A percentile compares a stretch with the other conserved stretches of the same genome.
phyloP scores from a whole-genome alignment of 2,113 vertebrate genomes.

The Hippotragus niger region DNA sequence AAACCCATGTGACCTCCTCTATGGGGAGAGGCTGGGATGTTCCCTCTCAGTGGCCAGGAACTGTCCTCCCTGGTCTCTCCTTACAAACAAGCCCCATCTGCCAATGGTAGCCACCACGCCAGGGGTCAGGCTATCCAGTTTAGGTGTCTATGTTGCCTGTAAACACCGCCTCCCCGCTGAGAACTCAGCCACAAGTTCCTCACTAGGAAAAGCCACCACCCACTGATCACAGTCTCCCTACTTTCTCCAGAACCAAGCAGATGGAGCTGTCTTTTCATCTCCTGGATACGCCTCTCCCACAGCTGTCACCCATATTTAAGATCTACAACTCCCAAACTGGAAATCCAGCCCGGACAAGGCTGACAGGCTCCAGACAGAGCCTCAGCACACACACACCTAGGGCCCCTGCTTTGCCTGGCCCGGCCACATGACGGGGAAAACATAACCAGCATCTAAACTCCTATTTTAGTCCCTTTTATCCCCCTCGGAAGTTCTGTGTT shows the following conservation, averaged over 20 bases:
- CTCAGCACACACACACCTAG: neutral
- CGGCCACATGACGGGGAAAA: rapidly evolving
- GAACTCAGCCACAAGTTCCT: neutral
- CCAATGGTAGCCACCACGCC: neutral
- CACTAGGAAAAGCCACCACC: neutral
- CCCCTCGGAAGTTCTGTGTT: neutral
- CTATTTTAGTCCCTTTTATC: neutral
- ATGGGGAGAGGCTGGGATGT: neutral
- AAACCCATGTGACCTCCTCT: neutral
- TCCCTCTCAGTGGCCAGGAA: neutral
- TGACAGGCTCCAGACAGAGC: neutral
- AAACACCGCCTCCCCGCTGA: neutral
- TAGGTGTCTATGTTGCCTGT: neutral
- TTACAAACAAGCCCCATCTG: neutral
- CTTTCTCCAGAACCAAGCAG: slow-evolving; percentile 15
- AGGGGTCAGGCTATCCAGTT: neutral
- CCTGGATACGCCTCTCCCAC: slow-evolving; percentile 25
- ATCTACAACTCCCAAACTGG: slow-evolving; percentile 36
- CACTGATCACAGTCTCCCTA: neutral
- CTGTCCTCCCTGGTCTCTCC: too few relatives aligned
- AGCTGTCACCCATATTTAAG: slow-evolving; percentile 60
- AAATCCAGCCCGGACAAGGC: slow-evolving; percentile 36
- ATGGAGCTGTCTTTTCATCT: slow-evolving; percentile 52
- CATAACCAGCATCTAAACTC: neutral
- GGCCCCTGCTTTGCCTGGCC: neutral